phyloP scores from a whole-genome alignment of 92 coral and sea anemone genomes.

The Epizoanthus stellaris region DNA sequence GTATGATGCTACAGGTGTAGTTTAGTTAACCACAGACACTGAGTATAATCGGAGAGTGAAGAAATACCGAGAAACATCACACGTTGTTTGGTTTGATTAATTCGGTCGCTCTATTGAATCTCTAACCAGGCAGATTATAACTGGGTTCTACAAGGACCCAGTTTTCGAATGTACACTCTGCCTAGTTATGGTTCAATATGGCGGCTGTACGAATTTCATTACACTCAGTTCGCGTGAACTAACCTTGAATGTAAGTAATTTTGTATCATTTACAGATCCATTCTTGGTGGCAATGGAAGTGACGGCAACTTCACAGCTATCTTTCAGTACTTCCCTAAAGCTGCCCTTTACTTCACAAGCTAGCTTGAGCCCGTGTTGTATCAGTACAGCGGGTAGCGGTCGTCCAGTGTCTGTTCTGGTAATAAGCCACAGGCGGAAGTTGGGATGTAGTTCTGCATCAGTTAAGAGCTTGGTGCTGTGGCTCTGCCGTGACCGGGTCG shows the following conservation, averaged over 20 bases:
- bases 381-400: slow-evolving; percentile 86
- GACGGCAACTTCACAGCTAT: slow-evolving; percentile 55
- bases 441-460: slow-evolving; percentile 66
- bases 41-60: no score
- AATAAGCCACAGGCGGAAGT: slow-evolving; percentile 87
- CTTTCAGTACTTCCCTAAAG: slow-evolving; percentile 63
- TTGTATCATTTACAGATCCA: slow-evolving; percentile 45
- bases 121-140: no score
- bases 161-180: no score
- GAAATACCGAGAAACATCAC: no score
- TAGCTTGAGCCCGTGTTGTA: slow-evolving; percentile 90
- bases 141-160: not conserved
- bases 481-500: slow-evolving; percentile 14
- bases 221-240: not conserved
- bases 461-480: not conserved
- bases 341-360: slow-evolving; percentile 84
- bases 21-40: no score
- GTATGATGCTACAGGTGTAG: not conserved
- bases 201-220: no score
- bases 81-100: no score
- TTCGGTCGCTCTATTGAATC: no score
- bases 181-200: no score
- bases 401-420: slow-evolving; percentile 75
- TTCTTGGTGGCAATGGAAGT: slow-evolving; percentile 63
- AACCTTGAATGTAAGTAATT: slow-evolving; percentile 63